Conservation (phyloP, 2,113 vertebrate species). For the Pterocles gutturalis region DNA sequence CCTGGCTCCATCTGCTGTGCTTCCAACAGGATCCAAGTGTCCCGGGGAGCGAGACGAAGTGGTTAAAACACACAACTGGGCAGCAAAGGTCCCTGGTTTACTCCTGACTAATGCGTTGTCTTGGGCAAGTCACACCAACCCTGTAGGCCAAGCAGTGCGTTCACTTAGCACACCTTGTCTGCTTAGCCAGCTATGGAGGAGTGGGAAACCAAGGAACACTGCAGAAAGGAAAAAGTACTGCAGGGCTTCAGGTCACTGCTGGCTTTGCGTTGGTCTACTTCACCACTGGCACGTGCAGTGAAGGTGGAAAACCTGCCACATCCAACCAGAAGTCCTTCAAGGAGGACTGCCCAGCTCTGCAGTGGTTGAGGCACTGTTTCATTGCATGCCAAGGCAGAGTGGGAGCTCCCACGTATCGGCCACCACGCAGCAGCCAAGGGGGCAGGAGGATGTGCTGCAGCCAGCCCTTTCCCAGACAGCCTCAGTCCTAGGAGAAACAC, state of each 20-base stretch:
- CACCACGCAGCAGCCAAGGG: accelerated
- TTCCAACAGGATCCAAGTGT: background rate
- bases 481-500: background rate
- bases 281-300: background rate
- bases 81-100: background rate
- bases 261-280: background rate
- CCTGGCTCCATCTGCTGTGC: slow-evolving; percentile 33
- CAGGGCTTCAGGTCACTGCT: background rate
- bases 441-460: background rate
- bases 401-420: background rate
- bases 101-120: background rate
- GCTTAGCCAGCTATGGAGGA: background rate
- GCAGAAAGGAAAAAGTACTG: background rate
- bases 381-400: background rate
- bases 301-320: background rate
- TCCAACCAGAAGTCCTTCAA: background rate
- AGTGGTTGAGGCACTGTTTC: background rate
- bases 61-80: background rate
- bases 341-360: background rate
- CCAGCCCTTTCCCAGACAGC: background rate
- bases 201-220: background rate
- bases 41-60: background rate
- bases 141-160: background rate
- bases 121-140: background rate
- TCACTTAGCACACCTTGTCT: background rate